Evolutionary conservation across 2,797 vertebrate genomes (phyloP), one percentile per base, ranked within the genome.

Genomic region (Thamnophis elegans): DNA sequence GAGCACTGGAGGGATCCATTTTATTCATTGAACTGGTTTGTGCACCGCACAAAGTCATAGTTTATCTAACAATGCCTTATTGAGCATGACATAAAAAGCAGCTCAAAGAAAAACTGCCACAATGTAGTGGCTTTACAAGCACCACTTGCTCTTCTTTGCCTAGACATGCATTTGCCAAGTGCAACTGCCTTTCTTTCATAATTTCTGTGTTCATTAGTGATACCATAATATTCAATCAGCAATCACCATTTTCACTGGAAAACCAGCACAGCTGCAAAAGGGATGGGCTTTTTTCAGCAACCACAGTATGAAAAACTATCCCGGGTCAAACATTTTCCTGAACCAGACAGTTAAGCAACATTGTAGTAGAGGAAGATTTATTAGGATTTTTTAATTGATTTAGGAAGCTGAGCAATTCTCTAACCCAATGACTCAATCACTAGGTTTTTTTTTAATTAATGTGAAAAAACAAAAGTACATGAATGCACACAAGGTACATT

Each of bases 261-360:
- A 93, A 93, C 42, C 60, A 60, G 54, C 89, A 78, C 89, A 93
- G 85, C 32, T 60, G n/a, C 53, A 87, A 91, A 85, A 78, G 88
- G 93, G 60, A 89, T 26, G 89, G 85, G 62, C 36, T 92, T 93
- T 85, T 92, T 92, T 93, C 85, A 53, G 59, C 85, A 42, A 88
- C 93, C 88, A 89, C 1, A 18, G 86, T 42, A 88, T 82, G 82
- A 89, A 89, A 91, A 93, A 85, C 54, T 56, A 87, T 90, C 85
- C 91, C 89, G 85, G 87, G 65, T 90, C 58, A 91, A 62, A 58
- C 51, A 10, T 87, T 68, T 85, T 90, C 91, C 88, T 90, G 60
- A 78, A 82, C 26, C 58, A 86, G 89, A 89, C 51, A 88, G 56
- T 51, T 51, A 14, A 56, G 51, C 85, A 62, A 65, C 89, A 90